Conservation (phyloP, 2,797 vertebrate species). For the Coregonus sp. region DNA sequence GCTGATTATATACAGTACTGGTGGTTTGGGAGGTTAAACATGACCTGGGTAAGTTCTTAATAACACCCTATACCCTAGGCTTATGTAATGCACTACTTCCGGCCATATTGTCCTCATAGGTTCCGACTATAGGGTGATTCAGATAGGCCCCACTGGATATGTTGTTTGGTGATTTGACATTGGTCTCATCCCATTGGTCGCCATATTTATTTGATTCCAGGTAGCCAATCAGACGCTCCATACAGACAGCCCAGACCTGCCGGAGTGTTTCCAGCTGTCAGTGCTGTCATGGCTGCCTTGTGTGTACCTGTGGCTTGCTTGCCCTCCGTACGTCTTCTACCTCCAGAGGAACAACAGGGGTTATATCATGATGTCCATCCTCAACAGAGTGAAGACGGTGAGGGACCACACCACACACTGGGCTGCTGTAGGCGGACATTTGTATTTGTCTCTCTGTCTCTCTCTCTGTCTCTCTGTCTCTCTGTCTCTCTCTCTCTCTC, state of each 20-base stretch:
- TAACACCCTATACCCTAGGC: too few relatives aligned
- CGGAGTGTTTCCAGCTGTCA: slow-evolving; percentile 91
- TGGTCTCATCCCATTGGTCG: background rate
- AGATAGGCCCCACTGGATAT: background rate
- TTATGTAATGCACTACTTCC: too few relatives aligned
- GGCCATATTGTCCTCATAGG: background rate
- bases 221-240: slow-evolving; percentile 84
- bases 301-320: slow-evolving; percentile 84
- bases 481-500: background rate
- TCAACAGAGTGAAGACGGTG: slow-evolving; percentile 92
- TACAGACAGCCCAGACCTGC: slow-evolving; percentile 84
- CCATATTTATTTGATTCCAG: slow-evolving; percentile 61
- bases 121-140: background rate
- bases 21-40: background rate
- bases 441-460: too few relatives aligned
- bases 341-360: slow-evolving; percentile 80
- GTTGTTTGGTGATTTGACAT: background rate
- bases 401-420: slow-evolving; percentile 44
- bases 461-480: background rate
- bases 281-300: slow-evolving; percentile 90
- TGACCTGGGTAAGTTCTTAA: background rate
- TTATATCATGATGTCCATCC: slow-evolving; percentile 89
- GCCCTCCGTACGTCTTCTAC: slow-evolving; percentile 86
- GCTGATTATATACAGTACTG: background rate
- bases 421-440: background rate